These are phyloP conservation scores for Myrmecobius fasciatus DNA, from an alignment of 2,113 vertebrate species.

Conservation along the genomic window DNA sequence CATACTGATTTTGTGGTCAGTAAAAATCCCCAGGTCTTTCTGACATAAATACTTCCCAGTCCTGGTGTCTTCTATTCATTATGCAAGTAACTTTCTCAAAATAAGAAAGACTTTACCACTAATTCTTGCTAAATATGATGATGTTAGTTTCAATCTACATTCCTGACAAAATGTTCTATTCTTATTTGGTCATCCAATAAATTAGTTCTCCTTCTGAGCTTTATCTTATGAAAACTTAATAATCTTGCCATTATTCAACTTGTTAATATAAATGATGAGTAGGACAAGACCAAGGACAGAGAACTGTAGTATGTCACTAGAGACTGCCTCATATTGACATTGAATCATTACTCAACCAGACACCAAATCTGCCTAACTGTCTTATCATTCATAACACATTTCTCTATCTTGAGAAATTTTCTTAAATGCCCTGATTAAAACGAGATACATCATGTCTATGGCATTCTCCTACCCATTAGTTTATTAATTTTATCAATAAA, in stretches of 20 bases:
- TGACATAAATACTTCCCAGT: neutral
- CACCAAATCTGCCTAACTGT: neutral
- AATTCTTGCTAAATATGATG: neutral
- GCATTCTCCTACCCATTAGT: neutral
- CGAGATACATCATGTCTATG: neutral
- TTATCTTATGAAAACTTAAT: conserved; percentile 1
- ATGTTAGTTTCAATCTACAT: neutral
- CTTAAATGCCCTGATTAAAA: neutral
- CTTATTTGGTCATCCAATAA: neutral
- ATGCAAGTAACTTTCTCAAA: neutral
- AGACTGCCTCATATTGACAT: neutral
- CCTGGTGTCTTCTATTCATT: neutral
- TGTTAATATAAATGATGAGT: neutral
- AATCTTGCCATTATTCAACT: neutral
- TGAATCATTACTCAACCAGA: neutral
- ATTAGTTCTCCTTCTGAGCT: neutral
- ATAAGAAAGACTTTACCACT: neutral
- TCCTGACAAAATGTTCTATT: neutral
- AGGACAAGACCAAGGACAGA: neutral
- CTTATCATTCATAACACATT: neutral
- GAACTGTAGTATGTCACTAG: neutral
- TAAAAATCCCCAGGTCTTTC: neutral
- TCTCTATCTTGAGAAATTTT: neutral
- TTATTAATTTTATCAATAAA: neutral
- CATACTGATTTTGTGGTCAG: neutral